These are phyloP conservation scores for Sanderia malayensis DNA, from an alignment of 30 jellyfish, hydroid and myxozoan species.

Conservation along the genomic window DNA sequence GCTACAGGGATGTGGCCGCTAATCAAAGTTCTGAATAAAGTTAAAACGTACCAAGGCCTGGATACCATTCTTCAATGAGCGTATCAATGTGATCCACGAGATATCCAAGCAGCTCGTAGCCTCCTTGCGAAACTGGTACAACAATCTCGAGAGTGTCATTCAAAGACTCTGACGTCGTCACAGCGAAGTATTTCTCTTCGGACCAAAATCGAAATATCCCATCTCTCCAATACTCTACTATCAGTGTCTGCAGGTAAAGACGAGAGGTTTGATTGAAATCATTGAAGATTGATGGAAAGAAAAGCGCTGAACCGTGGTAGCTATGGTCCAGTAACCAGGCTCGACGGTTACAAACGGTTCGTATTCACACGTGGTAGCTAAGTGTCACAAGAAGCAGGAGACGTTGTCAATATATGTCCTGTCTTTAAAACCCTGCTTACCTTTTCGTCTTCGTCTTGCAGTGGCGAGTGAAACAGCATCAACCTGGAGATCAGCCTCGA, in stretches of 20 bases:
- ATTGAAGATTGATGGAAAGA: no score
- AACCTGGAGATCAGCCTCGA: slow-evolving; percentile 79
- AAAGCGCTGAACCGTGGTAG: no score
- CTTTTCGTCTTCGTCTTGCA: slow-evolving; percentile 25
- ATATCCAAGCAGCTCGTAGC: slow-evolving; percentile 74
- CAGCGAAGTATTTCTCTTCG: slow-evolving; percentile 32
- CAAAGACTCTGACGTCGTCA: slow-evolving; percentile 25
- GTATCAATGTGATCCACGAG: slow-evolving; percentile 79
- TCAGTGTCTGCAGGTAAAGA: slow-evolving; percentile 21
- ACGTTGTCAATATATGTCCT: no score
- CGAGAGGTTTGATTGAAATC: no score
- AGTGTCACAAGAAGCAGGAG: no score
- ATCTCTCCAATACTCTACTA: slow-evolving; percentile 75
- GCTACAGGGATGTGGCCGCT: no score
- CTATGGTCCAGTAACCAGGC: no score
- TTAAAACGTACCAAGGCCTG: slow-evolving; percentile 84
- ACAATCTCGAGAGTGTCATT: slow-evolving; percentile 57
- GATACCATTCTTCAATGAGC: slow-evolving; percentile 92
- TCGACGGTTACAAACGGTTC: no score
- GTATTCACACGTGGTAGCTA: no score
- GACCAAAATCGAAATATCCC: slow-evolving; percentile 80
- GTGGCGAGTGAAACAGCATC: slow-evolving; percentile 54
- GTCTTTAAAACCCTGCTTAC: no score
- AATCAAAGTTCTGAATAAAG: no score
- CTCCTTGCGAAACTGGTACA: slow-evolving; percentile 56